Base-by-base conservation (phyloP, 2,113 vertebrate genomes). In the Odontesthes bonariensis region DNA sequence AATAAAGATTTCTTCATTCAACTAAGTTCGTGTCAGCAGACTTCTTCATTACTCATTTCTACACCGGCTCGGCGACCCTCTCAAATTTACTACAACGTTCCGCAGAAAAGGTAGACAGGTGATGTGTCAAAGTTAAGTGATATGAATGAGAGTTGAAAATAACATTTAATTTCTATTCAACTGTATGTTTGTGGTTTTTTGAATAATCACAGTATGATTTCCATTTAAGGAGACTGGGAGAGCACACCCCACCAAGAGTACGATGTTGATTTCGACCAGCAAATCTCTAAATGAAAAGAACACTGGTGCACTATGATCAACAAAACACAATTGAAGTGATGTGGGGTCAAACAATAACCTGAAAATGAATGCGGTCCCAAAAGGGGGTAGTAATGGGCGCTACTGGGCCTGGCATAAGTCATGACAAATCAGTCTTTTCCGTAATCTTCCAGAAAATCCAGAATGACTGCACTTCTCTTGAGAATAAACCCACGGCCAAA, bases 401-500 rank as follows among this genome's bases (percentile, higher is more conserved):
- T 33, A n/a, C 9, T 17, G 10, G 67, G 53, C 47, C 33, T 59
- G 23, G 13, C 46, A 49, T 63, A 60, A 46, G 35, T 65, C 16
- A n/a, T 38, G 44, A 67, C 53, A 79, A 78, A 78, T 64, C 33
- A 8, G 13, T 42, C 17, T 40, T 69, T 47, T 56, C 49, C 46
- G 32, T 56, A 40, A 68, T 20, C 56, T 47, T 76, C 49, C 3
- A 17, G 52, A 72, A 53, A 52, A 76, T 61, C 44, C 27, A 23
- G 58, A 35, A 27, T 1, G 16, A 73, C 65, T 53, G 49, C 65
- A 55, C 52, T 42, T 63, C 59, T 67, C 68, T 22, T 40, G 4
- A 8, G 52, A 75, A 63, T 57, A 44, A 71, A 81, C 69, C 12
- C 42, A 62, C 44, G 57, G 65, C 67, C 65, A 79, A 78, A 75